A percentile compares a stretch with the other conserved stretches of the same genome.
phyloP scores from a whole-genome alignment of 2,113 vertebrate species.

The Willisornis vidua region DNA sequence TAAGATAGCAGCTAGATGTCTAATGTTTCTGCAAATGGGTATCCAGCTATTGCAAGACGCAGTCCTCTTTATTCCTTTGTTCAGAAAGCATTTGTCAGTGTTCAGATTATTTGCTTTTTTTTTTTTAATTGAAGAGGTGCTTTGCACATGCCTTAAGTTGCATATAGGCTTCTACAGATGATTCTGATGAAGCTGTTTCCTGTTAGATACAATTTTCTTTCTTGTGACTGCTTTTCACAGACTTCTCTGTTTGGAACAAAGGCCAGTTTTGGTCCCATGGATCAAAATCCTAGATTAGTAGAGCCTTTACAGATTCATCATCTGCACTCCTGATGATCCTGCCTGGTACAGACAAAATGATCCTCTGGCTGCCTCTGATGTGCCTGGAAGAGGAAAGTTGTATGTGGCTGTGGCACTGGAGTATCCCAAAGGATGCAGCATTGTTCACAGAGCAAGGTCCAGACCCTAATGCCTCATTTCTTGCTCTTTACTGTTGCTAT shows the following conservation, averaged over 20 bases:
- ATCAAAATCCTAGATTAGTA: not conserved
- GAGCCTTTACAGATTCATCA: not conserved
- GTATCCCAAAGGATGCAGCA: not conserved
- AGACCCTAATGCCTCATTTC: not conserved
- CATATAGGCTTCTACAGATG: not conserved
- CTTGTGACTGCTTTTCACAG: not conserved
- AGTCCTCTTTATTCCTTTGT: not conserved
- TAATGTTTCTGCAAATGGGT: not conserved
- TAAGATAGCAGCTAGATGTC: not conserved
- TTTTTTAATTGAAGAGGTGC: not conserved
- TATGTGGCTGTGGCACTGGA: not conserved
- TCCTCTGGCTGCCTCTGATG: not conserved
- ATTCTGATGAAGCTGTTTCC: not conserved
- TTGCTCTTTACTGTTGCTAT: not conserved
- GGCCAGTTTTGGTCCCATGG: accelerated
- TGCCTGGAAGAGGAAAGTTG: not conserved
- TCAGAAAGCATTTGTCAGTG: not conserved
- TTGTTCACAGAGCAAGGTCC: not conserved
- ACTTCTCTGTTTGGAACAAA: not conserved
- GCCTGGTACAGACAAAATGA: not conserved
- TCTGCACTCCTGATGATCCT: not conserved
- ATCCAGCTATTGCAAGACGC: not conserved
- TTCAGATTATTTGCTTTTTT: not conserved
- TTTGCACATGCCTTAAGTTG: not conserved
- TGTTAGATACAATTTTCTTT: not conserved